phyloP scores from a whole-genome alignment of 2,113 vertebrate genomes.

The Proteles cristata region DNA sequence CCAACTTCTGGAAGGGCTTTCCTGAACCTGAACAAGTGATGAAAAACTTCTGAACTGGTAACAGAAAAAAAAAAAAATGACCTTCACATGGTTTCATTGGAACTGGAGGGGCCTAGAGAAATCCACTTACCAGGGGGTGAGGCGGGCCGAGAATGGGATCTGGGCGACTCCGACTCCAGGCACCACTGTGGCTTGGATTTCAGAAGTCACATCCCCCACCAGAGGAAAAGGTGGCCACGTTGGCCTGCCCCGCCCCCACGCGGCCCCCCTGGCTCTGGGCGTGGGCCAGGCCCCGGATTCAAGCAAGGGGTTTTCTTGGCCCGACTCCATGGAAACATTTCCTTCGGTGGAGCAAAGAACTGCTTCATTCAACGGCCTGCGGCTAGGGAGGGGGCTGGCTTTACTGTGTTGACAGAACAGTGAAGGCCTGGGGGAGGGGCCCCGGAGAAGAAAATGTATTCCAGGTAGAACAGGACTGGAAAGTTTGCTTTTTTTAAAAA shows the following conservation, averaged over 20 bases:
- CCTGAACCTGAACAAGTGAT: background rate
- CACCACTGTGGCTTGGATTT: rapidly evolving
- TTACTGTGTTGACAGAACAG: constrained; percentile 54
- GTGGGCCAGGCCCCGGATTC: constrained; percentile 65
- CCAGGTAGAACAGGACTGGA: constrained; percentile 75
- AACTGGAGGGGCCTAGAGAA: background rate
- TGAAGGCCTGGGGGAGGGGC: constrained; percentile 33
- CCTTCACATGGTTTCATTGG: background rate
- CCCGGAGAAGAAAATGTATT: constrained; percentile 51
- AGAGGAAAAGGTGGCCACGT: constrained; percentile 12
- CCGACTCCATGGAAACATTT: constrained; percentile 78
- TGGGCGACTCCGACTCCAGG: background rate
- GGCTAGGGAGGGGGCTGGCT: constrained; percentile 69
- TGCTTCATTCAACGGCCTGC: constrained; percentile 72
- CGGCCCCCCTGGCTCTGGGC: constrained; percentile 50
- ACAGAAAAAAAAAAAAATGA: background rate
- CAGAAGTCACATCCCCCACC: constrained; percentile 5
- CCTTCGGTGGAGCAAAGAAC: constrained; percentile 74
- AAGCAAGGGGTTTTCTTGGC: constrained; percentile 79
- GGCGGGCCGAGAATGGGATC: background rate
- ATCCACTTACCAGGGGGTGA: background rate
- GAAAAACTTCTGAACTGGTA: background rate
- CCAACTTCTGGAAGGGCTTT: background rate
- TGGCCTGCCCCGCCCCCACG: background rate
- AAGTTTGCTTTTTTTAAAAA: constrained; percentile 52